Base-by-base conservation (phyloP, 1,140 invertebrate genomes). In the Apis mellifera region DNA sequence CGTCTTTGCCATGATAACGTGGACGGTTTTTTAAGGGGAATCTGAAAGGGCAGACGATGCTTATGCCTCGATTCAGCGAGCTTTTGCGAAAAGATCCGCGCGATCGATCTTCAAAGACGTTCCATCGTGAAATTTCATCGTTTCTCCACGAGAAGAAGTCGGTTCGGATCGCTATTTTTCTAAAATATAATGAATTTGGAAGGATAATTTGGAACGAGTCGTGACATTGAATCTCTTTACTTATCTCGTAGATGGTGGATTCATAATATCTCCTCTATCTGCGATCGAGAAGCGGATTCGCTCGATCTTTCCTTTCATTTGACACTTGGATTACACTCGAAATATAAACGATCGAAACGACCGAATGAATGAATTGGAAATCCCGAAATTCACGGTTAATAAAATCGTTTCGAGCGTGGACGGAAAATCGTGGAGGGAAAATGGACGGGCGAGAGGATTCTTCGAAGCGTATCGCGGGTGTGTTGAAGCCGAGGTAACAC, bases 41-140 rank as follows among this genome's bases (percentile, higher is more conserved):
- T 66, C n/a, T n/a, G 54, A 32, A 60, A 5, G 55, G 55, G 77
- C 83, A 65, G 71, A 85, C 80, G 68, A 83, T 75, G 72, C 76
- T 86, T 86, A 74, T 77, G 26, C 52, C 32, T 86, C 72, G 77
- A 86, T 87, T 86, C 26, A 55, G 76, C 54, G 57, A 71, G 68
- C 55, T 71, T 76, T 26, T 13, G 55, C 57, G 70, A 50, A 68
- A 62, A 82, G 70, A 57, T 71, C 15, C 15, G 65, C 12, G 50
- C 76, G 55, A 83, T 77, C 59, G 26, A 78, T 60, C 42, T 60
- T 80, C 74, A 64, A 81, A n/a, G 26, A 87, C 84, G 52, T 86
- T 81, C 71, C 65, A 42, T 7, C 54, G 15, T 3, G 21, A 7
- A 17, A 48, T 64, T 3, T 32, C 32, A 15, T 48, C 55, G 55